Base-by-base conservation (phyloP, 2,797 vertebrate species). In the Lithobates sylvaticus region DNA sequence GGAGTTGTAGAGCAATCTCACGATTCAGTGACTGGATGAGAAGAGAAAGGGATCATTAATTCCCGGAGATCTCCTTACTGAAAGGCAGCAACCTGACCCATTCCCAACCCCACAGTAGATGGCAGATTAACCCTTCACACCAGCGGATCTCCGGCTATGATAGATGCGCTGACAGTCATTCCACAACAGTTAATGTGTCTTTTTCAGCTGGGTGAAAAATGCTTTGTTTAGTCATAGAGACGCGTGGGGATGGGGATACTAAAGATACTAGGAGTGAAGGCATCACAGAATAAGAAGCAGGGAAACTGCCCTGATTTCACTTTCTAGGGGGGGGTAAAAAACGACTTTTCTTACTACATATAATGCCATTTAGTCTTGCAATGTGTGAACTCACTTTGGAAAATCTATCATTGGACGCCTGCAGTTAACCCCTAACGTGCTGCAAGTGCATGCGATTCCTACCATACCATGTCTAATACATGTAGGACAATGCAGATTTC, bases 21-120 rank as follows among this genome's bases (percentile, higher is more conserved):
- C 23, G 54, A 80, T 15, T 72, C 44, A 29, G 27, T n/a, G 18
- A 32, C 21, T 58, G 21, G 13, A 27, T 61, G 44, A 65, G 67
- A 61, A 58, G 15, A 9, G 18, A 26, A 39, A 39, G 76, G 32
- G 27, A 13, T 29, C 26, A 50, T 80, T 23, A 70, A 70, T 70
- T 80, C 76, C 54, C 13, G 3, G 18, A 47, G 47, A 76, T 76
- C 9, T 18, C 58, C 58, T 78, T 68, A 68, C 32, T 67, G 58
- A 44, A 44, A 27, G 32, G 15, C 50, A 39, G 4, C 26, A 67
- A 67, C 23, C 26, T 84, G 29, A 27, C 21, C 72, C 58, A 67
- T 50, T 58, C n/a, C 68, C 13, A 34, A 13, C 29, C 73, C 42
- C 36, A 50, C 9, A 27, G 39, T 13, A 65, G 27, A 50, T 27